A percentile compares a stretch with the other conserved stretches of the same genome.
phyloP scores from a whole-genome alignment of 1,140 invertebrate species.

The Orchestia grillus region DNA sequence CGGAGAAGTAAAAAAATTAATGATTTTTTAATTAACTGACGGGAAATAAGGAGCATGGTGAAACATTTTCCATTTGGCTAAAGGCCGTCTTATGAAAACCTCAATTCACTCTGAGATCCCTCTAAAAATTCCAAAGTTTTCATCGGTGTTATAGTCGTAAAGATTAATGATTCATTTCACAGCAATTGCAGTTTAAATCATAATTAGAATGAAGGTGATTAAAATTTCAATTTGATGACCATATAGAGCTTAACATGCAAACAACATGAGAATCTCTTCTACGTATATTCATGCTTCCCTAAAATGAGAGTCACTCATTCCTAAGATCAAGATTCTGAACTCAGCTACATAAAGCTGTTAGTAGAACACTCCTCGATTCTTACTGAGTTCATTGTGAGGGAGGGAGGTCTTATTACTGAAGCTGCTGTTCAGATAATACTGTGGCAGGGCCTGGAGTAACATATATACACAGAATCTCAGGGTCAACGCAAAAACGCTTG shows the following conservation, averaged over 20 bases:
- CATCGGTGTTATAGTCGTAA: too few relatives aligned
- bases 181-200: too few relatives aligned
- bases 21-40: neutral
- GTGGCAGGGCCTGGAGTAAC: neutral
- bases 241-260: neutral
- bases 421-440: constrained; percentile 50
- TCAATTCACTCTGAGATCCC: too few relatives aligned
- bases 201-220: neutral
- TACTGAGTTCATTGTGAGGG: constrained; percentile 45
- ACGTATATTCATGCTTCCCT: neutral
- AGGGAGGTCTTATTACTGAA: constrained; percentile 34
- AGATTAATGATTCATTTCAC: too few relatives aligned
- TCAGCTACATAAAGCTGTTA: neutral
- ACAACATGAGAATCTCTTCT: neutral
- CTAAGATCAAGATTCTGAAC: neutral
- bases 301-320: neutral
- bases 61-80: too few relatives aligned
- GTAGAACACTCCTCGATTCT: neutral
- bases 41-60: too few relatives aligned
- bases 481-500: constrained; percentile 35
- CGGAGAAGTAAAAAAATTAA: neutral
- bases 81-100: too few relatives aligned
- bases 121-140: too few relatives aligned
- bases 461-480: constrained; percentile 37
- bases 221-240: neutral